These are phyloP conservation scores for Heterohyrax brucei DNA, from an alignment of 2,797 vertebrate genomes.

Conservation along the genomic window DNA sequence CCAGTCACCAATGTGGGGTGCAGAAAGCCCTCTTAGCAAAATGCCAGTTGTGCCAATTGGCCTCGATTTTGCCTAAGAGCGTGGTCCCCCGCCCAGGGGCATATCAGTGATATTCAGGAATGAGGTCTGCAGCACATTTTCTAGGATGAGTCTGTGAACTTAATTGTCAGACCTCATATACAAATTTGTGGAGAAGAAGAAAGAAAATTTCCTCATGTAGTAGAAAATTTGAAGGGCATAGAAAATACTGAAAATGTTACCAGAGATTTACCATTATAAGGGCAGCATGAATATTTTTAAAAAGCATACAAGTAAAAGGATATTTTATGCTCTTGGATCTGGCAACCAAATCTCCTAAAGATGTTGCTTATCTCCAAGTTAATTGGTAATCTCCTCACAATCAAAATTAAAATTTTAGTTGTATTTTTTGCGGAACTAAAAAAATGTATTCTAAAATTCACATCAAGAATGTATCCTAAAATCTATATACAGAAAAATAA, in stretches of 20 bases:
- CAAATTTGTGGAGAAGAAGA: neutral
- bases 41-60: no score
- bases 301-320: neutral
- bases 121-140: no score
- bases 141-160: no score
- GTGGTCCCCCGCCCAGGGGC: no score
- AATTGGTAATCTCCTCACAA: no score
- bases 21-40: no score
- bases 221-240: neutral
- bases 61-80: no score
- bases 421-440: neutral
- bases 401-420: neutral
- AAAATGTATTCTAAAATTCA: neutral
- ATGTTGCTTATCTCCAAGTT: no score
- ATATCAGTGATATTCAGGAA: no score
- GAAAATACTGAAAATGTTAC: neutral
- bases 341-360: neutral
- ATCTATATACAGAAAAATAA: neutral
- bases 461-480: neutral
- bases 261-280: neutral
- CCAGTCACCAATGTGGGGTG: no score
- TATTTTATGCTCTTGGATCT: neutral
- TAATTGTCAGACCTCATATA: no score
- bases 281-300: neutral
- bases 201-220: neutral